Evolutionary conservation across 2,113 vertebrate genomes (phyloP).

Genomic region (Apteryx mantelli): DNA sequence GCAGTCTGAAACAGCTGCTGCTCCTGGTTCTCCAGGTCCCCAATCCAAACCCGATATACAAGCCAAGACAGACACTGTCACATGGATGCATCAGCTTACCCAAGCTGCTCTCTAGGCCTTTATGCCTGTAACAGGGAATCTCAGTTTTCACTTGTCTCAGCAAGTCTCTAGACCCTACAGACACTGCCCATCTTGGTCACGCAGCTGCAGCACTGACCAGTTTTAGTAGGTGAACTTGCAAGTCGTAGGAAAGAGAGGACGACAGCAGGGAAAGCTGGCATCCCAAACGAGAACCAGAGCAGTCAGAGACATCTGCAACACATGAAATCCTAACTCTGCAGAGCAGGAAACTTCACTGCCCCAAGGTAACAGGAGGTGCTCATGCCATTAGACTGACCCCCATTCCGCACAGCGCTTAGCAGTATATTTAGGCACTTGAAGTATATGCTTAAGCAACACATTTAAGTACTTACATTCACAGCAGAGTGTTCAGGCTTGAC

Average conservation of each 20-base stretch:
- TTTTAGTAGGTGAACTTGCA: not conserved
- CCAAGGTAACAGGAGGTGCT: not conserved
- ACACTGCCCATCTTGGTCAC: accelerated
- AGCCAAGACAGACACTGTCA: not conserved
- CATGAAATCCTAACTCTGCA: not conserved
- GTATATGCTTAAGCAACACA: not conserved
- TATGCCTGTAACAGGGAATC: not conserved
- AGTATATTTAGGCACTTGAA: not conserved
- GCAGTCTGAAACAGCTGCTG: not conserved
- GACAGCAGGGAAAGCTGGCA: not conserved
- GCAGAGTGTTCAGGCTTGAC: not conserved
- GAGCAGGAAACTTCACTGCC: not conserved
- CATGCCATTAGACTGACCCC: not conserved
- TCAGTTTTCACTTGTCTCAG: not conserved
- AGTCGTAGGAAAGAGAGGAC: not conserved
- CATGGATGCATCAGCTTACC: not conserved
- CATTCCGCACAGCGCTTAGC: not conserved
- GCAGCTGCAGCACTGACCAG: not conserved
- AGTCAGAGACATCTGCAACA: not conserved
- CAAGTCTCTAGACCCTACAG: not conserved
- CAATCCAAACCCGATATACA: accelerated
- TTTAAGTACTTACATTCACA: not conserved
- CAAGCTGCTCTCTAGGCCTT: not conserved
- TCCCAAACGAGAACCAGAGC: not conserved
- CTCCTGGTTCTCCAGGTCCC: not conserved